These are phyloP conservation scores for Paraescarpia echinospica DNA, from an alignment of 1,140 invertebrate genomes.

Conservation along the genomic window DNA sequence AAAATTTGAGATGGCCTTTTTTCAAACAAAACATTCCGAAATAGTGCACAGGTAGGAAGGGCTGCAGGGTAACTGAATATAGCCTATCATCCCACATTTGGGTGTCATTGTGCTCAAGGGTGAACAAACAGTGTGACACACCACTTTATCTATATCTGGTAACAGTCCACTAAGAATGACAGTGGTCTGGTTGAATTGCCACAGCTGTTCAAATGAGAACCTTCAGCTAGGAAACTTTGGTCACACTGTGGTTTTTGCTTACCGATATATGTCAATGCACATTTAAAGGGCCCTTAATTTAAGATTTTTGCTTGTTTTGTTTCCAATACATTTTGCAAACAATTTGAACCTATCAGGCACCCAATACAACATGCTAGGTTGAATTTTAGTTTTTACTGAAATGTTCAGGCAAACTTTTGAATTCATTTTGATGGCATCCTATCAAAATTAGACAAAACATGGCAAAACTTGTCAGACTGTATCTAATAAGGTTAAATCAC, in stretches of 20 bases:
- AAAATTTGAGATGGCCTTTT: neutral
- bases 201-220: neutral
- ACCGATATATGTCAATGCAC: neutral
- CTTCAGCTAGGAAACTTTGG: neutral
- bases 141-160: no score
- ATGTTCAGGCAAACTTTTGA: no score
- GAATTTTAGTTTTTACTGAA: no score
- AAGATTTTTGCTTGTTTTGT: neutral
- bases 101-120: neutral
- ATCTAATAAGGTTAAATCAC: no score
- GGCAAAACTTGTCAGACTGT: no score
- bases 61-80: neutral
- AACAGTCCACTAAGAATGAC: no score
- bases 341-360: no score
- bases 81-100: neutral
- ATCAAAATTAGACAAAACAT: no score
- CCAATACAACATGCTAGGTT: no score
- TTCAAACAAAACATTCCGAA: neutral
- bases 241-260: neutral
- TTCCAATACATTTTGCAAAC: no score
- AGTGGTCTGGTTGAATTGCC: neutral
- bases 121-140: neutral
- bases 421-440: no score
- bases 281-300: no score
- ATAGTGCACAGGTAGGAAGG: neutral